Percentiles rank a stretch among this genome's conserved stretches.
Conservation (phyloP, 2,113 vertebrate species). For the Lipophrys pholis region DNA sequence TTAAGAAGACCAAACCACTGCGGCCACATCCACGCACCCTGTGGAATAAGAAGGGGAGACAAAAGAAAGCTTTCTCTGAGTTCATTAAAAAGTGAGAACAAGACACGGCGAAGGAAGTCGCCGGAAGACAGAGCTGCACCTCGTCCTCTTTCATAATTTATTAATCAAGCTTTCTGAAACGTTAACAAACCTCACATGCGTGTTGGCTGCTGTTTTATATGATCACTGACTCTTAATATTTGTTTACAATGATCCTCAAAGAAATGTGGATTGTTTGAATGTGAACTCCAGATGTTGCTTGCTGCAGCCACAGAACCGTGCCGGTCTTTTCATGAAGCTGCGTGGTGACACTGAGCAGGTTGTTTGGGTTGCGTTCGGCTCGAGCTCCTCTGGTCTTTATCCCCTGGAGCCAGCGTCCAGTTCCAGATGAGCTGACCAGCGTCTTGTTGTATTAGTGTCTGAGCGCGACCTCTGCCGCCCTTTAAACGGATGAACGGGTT, state of each 20-base stretch:
- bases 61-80: neutral
- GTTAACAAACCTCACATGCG: neutral
- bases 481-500: too few species aligned
- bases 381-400: neutral
- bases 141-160: slow-evolving; percentile 28
- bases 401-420: neutral
- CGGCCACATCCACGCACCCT: slow-evolving; percentile 25
- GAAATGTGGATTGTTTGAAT: too few species aligned
- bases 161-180: slow-evolving; percentile 4
- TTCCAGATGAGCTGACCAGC: neutral
- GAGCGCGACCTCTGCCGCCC: too few species aligned
- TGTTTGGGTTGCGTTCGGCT: neutral
- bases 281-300: too few species aligned
- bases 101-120: slow-evolving; percentile 24
- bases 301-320: too few species aligned
- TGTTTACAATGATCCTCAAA: neutral
- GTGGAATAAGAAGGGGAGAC: slow-evolving; percentile 11
- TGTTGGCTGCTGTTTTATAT: neutral
- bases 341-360: neutral
- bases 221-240: neutral
- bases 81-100: slow-evolving; percentile 44
- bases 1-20: slow-evolving; percentile 56
- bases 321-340: too few species aligned
- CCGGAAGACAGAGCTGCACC: slow-evolving; percentile 9
- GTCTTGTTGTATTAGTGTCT: neutral